These are phyloP conservation scores for Sclerodermus sp. DNA, from an alignment of 2,888 invertebrate species.

Conservation along the genomic window DNA sequence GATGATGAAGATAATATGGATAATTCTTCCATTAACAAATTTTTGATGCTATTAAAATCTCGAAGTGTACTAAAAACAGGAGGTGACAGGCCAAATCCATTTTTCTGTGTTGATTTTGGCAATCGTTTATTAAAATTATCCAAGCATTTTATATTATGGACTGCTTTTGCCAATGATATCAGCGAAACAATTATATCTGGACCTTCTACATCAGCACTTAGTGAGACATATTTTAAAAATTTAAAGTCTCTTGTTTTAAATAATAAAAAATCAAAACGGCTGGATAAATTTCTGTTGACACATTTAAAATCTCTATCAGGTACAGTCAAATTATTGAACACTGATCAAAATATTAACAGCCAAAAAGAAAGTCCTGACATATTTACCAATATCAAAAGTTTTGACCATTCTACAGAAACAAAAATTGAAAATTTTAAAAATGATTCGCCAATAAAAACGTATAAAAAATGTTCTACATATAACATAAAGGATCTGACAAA, in stretches of 20 bases:
- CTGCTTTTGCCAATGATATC: background rate
- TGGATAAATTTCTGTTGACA: background rate
- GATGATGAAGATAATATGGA: background rate
- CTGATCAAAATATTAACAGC: background rate
- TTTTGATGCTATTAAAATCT: background rate
- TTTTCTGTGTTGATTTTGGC: background rate
- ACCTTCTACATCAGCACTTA: background rate
- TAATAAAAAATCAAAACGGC: background rate
- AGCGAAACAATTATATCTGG: background rate
- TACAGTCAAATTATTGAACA: background rate
- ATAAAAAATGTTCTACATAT: no score
- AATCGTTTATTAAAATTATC: background rate
- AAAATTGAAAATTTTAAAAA: no score
- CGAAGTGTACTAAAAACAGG: background rate
- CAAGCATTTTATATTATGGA: background rate
- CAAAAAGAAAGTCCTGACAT: no score
- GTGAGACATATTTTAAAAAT: background rate
- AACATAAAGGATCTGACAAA: no score
- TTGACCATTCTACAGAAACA: no score
- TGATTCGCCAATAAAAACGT: no score
- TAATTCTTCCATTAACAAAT: background rate
- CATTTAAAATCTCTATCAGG: background rate
- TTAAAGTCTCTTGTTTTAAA: background rate
- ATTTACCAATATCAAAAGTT: no score
- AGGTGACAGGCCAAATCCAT: background rate